Base-by-base conservation (phyloP, 2,797 vertebrate genomes). In the Anas georgica region DNA sequence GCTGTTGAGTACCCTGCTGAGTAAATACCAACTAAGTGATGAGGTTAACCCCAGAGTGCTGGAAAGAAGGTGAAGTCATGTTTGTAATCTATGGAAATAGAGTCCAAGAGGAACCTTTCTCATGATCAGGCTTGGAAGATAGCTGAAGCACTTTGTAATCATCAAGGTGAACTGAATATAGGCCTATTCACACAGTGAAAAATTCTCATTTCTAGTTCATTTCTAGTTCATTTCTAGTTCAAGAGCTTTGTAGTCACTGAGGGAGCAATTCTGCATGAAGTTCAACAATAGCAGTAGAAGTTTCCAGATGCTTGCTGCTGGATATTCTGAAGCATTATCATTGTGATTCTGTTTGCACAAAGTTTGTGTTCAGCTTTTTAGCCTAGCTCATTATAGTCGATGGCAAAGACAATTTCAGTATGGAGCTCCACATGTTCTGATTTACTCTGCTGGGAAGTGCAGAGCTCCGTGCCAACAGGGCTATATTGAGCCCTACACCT, bases 351-450 rank as follows among this genome's bases (percentile, higher is more conserved):
- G 22, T 20, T 91, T 1, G 4, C 35, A 8, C 4, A 12, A 58
- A 68, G 23, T 64, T 55, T 56, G 55, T 76, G 43, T 37, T 69
- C 17, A 67, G 56, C 28, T 68, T 83, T 45, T 83, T 45, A 39
- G 63, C 83, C 63, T 17, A 56, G 31, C 46, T 66, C 0, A 0
- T 43, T 63, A n/a, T 74, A 66, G 41, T 90, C n/a, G 35, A 1
- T 31, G 33, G 70, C 70, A 90, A 86, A 86, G 41, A 41, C 58
- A 45, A 23, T n/a, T 85, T 83, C 11, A 1, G 1, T 17, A 5
- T 3, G 8, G 46, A 84, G 70, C 39, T 63, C 33, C 20, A 1
- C 1, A 21, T 3, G 2, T 14, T 55, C 11, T 29, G 15, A 15
- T 66, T 72, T 62, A 25, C 52, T 59, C 37, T 75, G 41, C 58